phyloP scores from a whole-genome alignment of 2,797 vertebrate genomes.

The Momotus momota region DNA sequence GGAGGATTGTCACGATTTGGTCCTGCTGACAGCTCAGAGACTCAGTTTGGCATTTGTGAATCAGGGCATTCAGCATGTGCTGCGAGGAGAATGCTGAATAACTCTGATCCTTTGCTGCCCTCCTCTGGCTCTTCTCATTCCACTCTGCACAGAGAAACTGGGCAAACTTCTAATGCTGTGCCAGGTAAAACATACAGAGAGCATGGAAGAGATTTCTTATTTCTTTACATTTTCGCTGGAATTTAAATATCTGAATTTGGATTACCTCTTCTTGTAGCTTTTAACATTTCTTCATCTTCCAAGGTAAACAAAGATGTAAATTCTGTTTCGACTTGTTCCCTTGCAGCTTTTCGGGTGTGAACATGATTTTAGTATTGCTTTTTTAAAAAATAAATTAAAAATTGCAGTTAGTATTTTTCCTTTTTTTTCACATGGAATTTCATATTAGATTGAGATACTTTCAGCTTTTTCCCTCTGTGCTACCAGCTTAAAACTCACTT shows the following conservation, averaged over 20 bases:
- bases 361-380: background rate
- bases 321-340: background rate
- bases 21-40: background rate
- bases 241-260: background rate
- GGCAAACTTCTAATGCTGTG: constrained; percentile 24
- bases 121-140: constrained; percentile 41
- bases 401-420: background rate
- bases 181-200: constrained; percentile 71
- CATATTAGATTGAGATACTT: background rate
- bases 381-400: background rate
- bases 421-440: background rate
- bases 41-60: background rate
- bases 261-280: background rate
- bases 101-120: constrained; percentile 56
- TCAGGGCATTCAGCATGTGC: constrained; percentile 27
- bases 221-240: background rate
- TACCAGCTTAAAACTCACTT: background rate
- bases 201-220: background rate
- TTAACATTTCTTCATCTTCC: background rate
- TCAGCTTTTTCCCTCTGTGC: background rate
- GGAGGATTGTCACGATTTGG: background rate
- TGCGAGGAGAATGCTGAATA: constrained; percentile 63
- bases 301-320: background rate
- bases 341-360: background rate
- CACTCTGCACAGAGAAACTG: constrained; percentile 17